Evolutionary conservation across 2,797 vertebrate species (phyloP).

Genomic region (Gephyroberyx darwinii): DNA sequence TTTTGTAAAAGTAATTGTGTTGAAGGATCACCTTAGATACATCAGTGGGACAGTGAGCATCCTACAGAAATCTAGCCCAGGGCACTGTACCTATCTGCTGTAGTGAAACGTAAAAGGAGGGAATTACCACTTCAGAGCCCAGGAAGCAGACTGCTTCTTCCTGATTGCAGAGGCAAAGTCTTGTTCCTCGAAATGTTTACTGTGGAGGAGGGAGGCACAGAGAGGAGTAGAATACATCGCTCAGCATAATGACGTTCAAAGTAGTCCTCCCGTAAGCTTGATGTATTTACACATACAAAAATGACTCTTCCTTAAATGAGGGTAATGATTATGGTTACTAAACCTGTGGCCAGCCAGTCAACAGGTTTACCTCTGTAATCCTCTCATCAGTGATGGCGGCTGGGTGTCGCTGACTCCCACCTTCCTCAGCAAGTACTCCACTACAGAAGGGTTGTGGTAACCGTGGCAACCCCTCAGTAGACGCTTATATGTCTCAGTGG

Average conservation of each 20-base stretch:
- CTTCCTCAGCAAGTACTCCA: conserved; percentile 91
- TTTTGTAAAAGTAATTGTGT: no score
- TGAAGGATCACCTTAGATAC: no score
- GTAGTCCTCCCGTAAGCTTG: neutral
- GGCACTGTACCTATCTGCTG: neutral
- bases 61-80: no score
- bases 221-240: neutral
- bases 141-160: conserved; percentile 94
- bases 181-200: conserved; percentile 90
- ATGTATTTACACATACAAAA: no score
- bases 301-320: no score
- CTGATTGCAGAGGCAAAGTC: conserved; percentile 92
- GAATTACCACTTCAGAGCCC: conserved; percentile 95
- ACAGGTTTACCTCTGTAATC: conserved; percentile 90
- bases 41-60: no score
- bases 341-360: neutral
- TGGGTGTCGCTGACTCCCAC: conserved; percentile 90
- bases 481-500: conserved; percentile 86
- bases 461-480: conserved; percentile 89
- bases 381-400: conserved; percentile 95
- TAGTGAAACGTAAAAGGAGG: neutral
- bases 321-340: neutral
- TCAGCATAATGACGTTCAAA: neutral
- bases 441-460: conserved; percentile 93
- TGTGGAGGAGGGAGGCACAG: conserved; percentile 61